Conservation (phyloP, 1,140 invertebrate genomes). For the Aphaenogaster floridana region DNA sequence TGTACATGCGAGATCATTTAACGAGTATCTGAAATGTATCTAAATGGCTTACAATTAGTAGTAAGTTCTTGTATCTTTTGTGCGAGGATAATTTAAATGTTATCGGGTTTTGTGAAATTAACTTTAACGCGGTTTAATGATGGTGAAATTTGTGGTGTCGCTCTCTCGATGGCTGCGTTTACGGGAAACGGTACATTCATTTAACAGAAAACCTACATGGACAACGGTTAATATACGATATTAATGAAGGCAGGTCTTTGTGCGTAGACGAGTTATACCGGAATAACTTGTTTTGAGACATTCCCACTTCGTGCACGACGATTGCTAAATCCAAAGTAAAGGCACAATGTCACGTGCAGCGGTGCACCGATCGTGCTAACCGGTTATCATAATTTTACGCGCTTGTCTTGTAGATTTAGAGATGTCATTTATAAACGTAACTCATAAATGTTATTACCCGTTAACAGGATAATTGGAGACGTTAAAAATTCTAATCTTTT, state of each 20-base stretch:
- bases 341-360: constrained; percentile 71
- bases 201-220: constrained; percentile 48
- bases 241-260: constrained; percentile 74
- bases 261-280: constrained; percentile 72
- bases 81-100: neutral
- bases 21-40: too few relatives aligned
- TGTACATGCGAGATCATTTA: neutral
- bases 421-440: constrained; percentile 43
- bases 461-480: constrained; percentile 2
- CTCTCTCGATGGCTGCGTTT: constrained; percentile 29
- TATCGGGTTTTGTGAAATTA: neutral
- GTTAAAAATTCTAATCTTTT: neutral
- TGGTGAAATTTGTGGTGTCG: constrained; percentile 8
- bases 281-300: constrained; percentile 74
- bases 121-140: neutral
- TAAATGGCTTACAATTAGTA: neutral
- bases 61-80: neutral
- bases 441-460: constrained; percentile 15
- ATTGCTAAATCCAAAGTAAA: constrained; percentile 69
- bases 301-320: constrained; percentile 57
- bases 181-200: constrained; percentile 63
- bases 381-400: constrained; percentile 34
- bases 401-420: constrained; percentile 31
- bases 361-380: constrained; percentile 16
- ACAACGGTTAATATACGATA: constrained; percentile 72